phyloP scores from a whole-genome alignment of 2,113 vertebrate genomes.

The Dicentrarchus labrax region DNA sequence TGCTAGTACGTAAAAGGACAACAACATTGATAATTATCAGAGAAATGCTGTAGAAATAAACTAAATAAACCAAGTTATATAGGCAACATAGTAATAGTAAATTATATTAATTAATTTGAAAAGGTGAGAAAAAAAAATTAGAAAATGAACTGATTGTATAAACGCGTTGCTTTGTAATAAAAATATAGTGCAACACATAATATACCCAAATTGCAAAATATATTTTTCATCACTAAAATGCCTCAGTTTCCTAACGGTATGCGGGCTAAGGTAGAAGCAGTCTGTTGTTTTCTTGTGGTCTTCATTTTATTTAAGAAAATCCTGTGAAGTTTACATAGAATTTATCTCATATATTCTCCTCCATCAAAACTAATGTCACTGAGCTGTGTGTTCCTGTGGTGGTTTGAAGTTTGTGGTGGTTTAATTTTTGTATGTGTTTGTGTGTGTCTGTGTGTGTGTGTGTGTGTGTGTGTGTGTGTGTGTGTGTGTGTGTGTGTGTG shows the following conservation, averaged over 20 bases:
- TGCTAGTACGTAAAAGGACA: too few relatives aligned
- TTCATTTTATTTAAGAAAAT: background rate
- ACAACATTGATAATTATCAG: background rate
- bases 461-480: background rate
- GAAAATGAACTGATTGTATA: background rate
- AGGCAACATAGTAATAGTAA: background rate
- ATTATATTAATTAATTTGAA: background rate
- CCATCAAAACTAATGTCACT: background rate
- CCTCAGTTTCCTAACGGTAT: background rate
- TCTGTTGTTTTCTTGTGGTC: too few relatives aligned
- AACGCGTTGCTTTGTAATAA: background rate
- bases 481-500: background rate
- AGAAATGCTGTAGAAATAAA: background rate
- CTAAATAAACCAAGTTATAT: background rate
- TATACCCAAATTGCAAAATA: background rate
- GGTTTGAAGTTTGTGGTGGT: background rate
- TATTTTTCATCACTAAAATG: background rate
- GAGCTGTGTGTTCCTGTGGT: background rate
- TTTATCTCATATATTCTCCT: background rate
- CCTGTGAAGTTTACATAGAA: background rate
- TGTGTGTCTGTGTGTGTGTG: background rate
- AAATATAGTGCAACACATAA: background rate
- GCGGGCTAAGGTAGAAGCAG: background rate
- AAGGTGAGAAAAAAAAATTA: background rate
- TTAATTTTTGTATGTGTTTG: background rate